A percentile compares a stretch with the other conserved stretches of the same genome.
Evolutionary conservation across 2,797 vertebrate genomes (phyloP).

Genomic region (Kryptolebias ocellatus): DNA sequence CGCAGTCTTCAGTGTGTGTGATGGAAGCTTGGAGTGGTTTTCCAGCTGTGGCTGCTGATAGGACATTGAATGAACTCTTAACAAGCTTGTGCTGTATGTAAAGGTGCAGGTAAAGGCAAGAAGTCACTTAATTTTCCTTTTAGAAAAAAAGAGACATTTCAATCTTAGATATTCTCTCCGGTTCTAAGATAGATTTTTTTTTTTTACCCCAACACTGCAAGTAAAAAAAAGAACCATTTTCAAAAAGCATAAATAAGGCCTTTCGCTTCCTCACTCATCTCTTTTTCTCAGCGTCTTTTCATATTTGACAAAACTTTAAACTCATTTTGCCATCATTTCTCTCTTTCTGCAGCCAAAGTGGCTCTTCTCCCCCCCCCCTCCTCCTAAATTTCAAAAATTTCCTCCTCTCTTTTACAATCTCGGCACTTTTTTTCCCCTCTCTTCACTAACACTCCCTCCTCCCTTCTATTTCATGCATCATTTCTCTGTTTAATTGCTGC

Average conservation of each 20-base stretch:
- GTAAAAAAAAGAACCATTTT: constrained; percentile 1
- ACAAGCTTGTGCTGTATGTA: constrained; percentile 40
- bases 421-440: constrained; percentile 42
- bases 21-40: constrained; percentile 33
- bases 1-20: neutral
- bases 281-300: constrained; percentile 9
- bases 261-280: neutral
- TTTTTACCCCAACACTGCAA: too few relatives aligned
- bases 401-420: constrained; percentile 51
- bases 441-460: constrained; percentile 46
- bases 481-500: constrained; percentile 85
- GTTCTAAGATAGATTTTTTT: too few relatives aligned
- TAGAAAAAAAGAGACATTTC: neutral
- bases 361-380: constrained; percentile 11
- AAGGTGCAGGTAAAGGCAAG: constrained; percentile 40
- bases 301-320: constrained; percentile 29
- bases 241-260: too few relatives aligned
- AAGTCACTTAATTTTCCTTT: constrained; percentile 35
- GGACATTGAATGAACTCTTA: constrained; percentile 52
- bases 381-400: neutral
- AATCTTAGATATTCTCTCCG: neutral
- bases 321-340: constrained; percentile 20
- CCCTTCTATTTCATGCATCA: constrained; percentile 80
- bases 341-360: constrained; percentile 18
- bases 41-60: constrained; percentile 65